Evolutionary conservation across 2,888 invertebrate genomes (phyloP).

Genomic region (Macrostomum cliftonense): DNA sequence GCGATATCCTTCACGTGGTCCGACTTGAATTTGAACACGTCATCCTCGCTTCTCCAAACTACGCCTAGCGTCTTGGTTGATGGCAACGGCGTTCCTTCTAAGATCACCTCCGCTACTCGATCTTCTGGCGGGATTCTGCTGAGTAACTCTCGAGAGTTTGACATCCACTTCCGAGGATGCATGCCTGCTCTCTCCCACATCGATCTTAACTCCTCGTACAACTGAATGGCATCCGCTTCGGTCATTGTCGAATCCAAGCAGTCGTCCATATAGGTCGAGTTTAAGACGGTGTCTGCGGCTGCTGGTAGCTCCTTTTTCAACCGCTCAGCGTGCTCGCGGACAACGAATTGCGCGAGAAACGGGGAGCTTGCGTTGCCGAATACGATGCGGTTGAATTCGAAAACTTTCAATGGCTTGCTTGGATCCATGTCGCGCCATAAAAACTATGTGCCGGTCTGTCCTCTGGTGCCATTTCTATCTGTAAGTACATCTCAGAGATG

Average conservation of each 20-base stretch:
- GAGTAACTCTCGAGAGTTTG: too few species aligned
- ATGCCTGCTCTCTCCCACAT: background rate
- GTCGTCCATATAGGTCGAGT: conserved; percentile 13
- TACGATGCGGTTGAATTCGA: conserved; percentile 6
- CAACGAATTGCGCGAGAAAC: conserved; percentile 8
- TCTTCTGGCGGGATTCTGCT: too few species aligned
- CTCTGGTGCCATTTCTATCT: background rate
- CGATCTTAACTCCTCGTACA: background rate
- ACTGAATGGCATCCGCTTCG: conserved; percentile 6
- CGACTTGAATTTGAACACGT: too few species aligned
- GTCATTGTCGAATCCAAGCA: conserved; percentile 9
- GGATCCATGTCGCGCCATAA: conserved; percentile 7
- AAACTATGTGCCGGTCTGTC: conserved; percentile 8
- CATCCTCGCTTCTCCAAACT: too few species aligned
- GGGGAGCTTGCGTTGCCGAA: conserved; percentile 5
- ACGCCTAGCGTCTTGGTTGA: too few species aligned
- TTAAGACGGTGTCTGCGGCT: conserved; percentile 10
- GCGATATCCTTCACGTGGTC: too few species aligned
- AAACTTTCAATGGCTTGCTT: background rate
- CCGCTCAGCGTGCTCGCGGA: conserved; percentile 4
- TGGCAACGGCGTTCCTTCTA: background rate
- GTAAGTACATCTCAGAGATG: conserved; percentile 11
- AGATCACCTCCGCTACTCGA: too few species aligned
- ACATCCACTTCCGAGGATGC: too few species aligned
- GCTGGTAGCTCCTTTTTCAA: background rate